Base-by-base conservation (phyloP, 1,140 invertebrate genomes). In the Copidosoma floridanum region DNA sequence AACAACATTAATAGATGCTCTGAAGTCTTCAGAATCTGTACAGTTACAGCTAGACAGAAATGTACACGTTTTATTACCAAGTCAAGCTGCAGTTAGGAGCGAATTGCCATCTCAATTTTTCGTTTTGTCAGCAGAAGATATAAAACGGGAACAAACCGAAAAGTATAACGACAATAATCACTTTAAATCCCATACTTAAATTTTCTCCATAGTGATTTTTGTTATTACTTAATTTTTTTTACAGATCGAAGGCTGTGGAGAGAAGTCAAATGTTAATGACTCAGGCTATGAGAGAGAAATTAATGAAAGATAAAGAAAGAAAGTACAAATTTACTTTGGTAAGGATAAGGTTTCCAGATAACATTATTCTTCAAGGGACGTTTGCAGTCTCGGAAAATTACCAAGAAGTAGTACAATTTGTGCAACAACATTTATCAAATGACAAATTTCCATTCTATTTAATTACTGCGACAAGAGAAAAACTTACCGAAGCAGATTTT, bases 231-330 rank as follows among this genome's bases (percentile, higher is more conserved):
- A 46, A 60, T 60, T 24, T 44, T 47, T 55, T 52, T 50, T 80
- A 26, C 67, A 91, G 90, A 62, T 70, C 82, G n/a, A 90, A 94
- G 76, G 85, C 85, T 24, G 82, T 91, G 14, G 93, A 96, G 71
- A 88, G 84, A 70, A 85, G 86, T 67, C 85, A 90, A 67, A 89
- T 93, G 82, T 75, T 98, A 2, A 82, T 91, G 54, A 97, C 95
- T 0, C 95, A 94, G 81, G 93, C 92, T 0, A 96, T 97, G 91
- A 76, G 94, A 12, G 94, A 97, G 75, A 89, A 89, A 67, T 90
- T 95, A 47, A 92, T 94, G 73, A 72, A 87, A 57, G 78, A 88
- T 51, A 89, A 90, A 71, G 83, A 90, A 67, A 82, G 87, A 54
- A 89, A 89, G 76, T 97, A 97, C 74, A 89, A 89, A 68, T 98